Evolutionary conservation across 2,888 invertebrate genomes (phyloP).

Genomic region (Cephus pulcher): DNA sequence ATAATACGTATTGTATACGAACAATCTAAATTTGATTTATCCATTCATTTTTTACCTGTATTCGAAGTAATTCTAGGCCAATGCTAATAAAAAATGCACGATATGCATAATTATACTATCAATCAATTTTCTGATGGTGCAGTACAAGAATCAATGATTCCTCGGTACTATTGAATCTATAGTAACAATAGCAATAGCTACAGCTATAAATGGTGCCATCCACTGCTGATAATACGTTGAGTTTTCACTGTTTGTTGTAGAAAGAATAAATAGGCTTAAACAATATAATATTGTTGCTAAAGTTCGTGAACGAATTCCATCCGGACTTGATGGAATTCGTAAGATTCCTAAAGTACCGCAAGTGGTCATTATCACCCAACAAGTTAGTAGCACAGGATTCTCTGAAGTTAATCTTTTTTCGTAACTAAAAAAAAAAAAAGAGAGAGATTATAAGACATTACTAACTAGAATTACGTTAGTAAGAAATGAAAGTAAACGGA

Average conservation of each 20-base stretch:
- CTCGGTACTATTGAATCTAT: constrained; percentile 39
- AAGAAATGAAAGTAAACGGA: not conserved
- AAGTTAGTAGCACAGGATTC: constrained; percentile 51
- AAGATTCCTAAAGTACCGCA: constrained; percentile 52
- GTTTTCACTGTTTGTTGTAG: constrained; percentile 42
- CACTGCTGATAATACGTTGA: constrained; percentile 56
- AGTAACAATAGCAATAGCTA: constrained; percentile 37
- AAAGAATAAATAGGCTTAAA: constrained; percentile 52
- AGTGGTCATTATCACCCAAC: constrained; percentile 53
- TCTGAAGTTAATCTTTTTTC: constrained; percentile 53
- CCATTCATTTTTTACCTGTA: not conserved
- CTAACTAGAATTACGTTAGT: constrained; percentile 13
- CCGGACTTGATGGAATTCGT: constrained; percentile 41
- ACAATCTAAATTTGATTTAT: not conserved
- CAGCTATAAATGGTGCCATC: constrained; percentile 53
- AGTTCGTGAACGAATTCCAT: constrained; percentile 33
- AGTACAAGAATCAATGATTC: not conserved
- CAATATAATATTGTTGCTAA: constrained; percentile 48
- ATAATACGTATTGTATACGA: not conserved
- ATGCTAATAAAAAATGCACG: not conserved
- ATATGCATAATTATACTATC: not conserved
- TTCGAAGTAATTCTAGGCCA: not conserved
- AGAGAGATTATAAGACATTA: constrained; percentile 13
- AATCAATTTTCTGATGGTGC: not conserved
- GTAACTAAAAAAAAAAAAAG: constrained; percentile 39